These are phyloP conservation scores for Rhadina sibilatrix DNA, from an alignment of 2,113 vertebrate genomes.

Conservation along the genomic window DNA sequence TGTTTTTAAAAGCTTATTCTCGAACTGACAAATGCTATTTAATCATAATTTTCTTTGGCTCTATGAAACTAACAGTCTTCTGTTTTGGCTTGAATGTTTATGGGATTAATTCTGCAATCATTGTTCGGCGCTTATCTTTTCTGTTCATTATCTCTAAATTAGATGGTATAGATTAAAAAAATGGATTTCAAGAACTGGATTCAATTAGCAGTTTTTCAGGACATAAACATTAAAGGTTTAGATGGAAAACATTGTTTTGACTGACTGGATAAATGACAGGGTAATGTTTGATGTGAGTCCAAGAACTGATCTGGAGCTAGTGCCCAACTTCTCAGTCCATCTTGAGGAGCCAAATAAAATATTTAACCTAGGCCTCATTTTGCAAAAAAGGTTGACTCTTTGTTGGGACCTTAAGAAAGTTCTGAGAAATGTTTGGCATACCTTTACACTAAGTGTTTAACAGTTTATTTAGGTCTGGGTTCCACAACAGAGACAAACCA, in stretches of 20 bases:
- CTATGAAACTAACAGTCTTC: conserved; percentile 46
- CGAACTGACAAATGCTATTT: conserved; percentile 50
- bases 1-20: conserved; percentile 44
- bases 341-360: conserved; percentile 86
- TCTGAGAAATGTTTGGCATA: conserved; percentile 80
- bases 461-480: conserved; percentile 74
- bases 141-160: conserved; percentile 68
- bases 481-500: conserved; percentile 69
- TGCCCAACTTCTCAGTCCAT: conserved; percentile 75
- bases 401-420: conserved; percentile 76
- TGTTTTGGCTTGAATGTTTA: conserved; percentile 61
- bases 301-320: conserved; percentile 80
- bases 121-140: conserved; percentile 45
- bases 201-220: conserved; percentile 81
- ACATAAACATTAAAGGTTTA: conserved; percentile 82
- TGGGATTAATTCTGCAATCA: conserved; percentile 49
- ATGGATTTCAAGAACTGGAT: conserved; percentile 74
- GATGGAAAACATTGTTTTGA: conserved; percentile 86
- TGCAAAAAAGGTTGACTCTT: conserved; percentile 76
- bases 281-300: conserved; percentile 82
- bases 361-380: conserved; percentile 82
- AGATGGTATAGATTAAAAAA: conserved; percentile 73
- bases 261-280: conserved; percentile 83
- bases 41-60: conserved; percentile 59
- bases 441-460: conserved; percentile 78